These are phyloP conservation scores for Acleris literana DNA, from an alignment of 2,888 invertebrate species.

Conservation along the genomic window DNA sequence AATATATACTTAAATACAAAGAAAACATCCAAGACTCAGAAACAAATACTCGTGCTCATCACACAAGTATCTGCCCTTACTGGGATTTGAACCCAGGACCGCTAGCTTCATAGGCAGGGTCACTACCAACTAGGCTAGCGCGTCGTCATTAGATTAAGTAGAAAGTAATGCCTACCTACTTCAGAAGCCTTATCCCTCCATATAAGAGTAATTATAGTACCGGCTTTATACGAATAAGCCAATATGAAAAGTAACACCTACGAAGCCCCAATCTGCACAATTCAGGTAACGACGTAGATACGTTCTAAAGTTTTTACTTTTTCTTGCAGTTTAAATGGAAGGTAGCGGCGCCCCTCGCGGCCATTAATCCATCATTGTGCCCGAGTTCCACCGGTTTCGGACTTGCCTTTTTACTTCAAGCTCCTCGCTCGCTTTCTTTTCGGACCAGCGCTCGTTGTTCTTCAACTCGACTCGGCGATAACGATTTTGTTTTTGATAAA, in stretches of 20 bases:
- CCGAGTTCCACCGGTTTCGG: slow-evolving; percentile 38
- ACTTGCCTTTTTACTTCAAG: slow-evolving; percentile 27
- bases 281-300: slow-evolving; percentile 43
- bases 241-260: slow-evolving; percentile 8
- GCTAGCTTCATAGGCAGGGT: too few species aligned
- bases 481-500: slow-evolving; percentile 14
- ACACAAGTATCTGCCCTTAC: too few species aligned
- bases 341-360: slow-evolving; percentile 45
- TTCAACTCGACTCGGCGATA: slow-evolving; percentile 14
- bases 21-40: too few species aligned
- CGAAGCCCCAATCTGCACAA: slow-evolving; percentile 13
- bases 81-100: too few species aligned
- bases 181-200: too few species aligned
- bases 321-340: slow-evolving; percentile 57
- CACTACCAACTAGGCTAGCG: too few species aligned
- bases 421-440: not conserved
- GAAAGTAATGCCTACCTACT: not conserved
- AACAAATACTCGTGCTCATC: too few species aligned
- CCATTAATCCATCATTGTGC: slow-evolving; percentile 72
- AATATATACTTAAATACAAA: too few species aligned
- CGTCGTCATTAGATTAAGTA: not conserved
- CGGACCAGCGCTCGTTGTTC: slow-evolving; percentile 10
- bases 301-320: slow-evolving; percentile 55
- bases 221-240: not conserved
- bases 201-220: too few species aligned